These are phyloP conservation scores for Hybognathus amarus DNA, from an alignment of 2,797 vertebrate genomes.

Conservation along the genomic window DNA sequence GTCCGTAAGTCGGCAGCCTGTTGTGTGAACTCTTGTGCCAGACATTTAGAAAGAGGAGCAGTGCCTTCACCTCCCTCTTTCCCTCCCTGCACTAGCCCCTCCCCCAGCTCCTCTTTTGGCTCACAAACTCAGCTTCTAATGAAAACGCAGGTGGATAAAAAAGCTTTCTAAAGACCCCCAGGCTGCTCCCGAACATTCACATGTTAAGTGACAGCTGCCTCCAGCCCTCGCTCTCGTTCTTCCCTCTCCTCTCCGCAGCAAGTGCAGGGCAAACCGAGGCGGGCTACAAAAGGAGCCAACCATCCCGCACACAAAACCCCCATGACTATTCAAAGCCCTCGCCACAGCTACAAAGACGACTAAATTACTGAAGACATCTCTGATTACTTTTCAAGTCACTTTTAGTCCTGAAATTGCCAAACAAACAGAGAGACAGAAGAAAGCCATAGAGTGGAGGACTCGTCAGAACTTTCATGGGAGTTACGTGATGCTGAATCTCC, in stretches of 20 bases:
- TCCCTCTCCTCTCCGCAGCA: constrained; percentile 48
- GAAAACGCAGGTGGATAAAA: constrained; percentile 68
- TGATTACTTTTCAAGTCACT: constrained; percentile 77
- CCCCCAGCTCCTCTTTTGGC: constrained; percentile 71
- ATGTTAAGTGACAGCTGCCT: constrained; percentile 89
- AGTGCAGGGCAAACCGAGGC: constrained; percentile 66
- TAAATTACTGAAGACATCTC: constrained; percentile 85
- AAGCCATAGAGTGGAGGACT: constrained; percentile 49
- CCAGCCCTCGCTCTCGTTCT: constrained; percentile 63
- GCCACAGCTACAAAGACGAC: constrained; percentile 74
- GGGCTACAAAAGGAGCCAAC: constrained; percentile 77
- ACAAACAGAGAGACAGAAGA: constrained; percentile 67
- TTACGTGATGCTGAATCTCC: neutral
- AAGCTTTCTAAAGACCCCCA: constrained; percentile 78
- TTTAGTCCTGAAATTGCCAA: constrained; percentile 63
- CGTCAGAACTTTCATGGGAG: neutral
- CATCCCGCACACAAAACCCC: constrained; percentile 66
- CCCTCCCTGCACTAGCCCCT: constrained; percentile 54
- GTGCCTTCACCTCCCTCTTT: constrained; percentile 70
- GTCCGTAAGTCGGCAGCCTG: constrained; percentile 46
- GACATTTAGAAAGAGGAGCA: constrained; percentile 74
- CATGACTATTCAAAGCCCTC: constrained; percentile 73
- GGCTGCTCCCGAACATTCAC: constrained; percentile 81
- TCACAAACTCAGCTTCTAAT: constrained; percentile 77
- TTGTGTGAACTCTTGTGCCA: constrained; percentile 63